Conservation (phyloP, 2,888 invertebrate species). For the Ophion slaviceki region DNA sequence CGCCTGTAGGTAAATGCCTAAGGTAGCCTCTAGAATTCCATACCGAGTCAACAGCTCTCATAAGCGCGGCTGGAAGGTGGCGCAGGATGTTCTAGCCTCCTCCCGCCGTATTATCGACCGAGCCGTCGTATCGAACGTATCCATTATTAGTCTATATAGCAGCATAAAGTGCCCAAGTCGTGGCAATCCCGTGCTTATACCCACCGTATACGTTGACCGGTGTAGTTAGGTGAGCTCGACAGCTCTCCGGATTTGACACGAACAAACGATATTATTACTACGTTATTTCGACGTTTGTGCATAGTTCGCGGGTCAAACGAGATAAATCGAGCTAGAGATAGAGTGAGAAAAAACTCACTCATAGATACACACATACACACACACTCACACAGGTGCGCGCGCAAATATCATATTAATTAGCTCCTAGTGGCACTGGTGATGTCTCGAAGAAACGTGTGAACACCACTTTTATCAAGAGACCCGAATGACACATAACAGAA, state of each 20-base stretch:
- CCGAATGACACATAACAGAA: too few relatives aligned
- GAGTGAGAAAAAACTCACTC: background rate
- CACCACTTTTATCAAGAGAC: too few relatives aligned
- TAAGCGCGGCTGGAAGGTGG: background rate
- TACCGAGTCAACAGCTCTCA: too few relatives aligned
- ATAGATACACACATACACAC: background rate
- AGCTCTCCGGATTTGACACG: slow-evolving; percentile 36
- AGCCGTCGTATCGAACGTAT: slow-evolving; percentile 1
- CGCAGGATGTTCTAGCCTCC: background rate
- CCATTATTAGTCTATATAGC: background rate
- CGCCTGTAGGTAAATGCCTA: background rate
- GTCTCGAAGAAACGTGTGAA: background rate
- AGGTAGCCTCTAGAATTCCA: too few relatives aligned
- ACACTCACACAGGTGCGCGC: background rate
- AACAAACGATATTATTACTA: background rate
- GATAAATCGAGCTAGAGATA: background rate
- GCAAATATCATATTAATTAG: background rate
- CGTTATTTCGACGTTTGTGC: slow-evolving; percentile 3
- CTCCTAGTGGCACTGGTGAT: background rate
- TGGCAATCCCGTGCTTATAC: slow-evolving; percentile 38
- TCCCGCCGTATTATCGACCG: slow-evolving; percentile 10
- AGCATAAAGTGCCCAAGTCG: slow-evolving; percentile 28
- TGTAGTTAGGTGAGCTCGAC: slow-evolving; percentile 25
- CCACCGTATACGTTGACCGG: slow-evolving; percentile 33
- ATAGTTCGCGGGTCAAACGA: background rate